phyloP scores from a whole-genome alignment of 1,140 invertebrate genomes.

The Cydia amplana region DNA sequence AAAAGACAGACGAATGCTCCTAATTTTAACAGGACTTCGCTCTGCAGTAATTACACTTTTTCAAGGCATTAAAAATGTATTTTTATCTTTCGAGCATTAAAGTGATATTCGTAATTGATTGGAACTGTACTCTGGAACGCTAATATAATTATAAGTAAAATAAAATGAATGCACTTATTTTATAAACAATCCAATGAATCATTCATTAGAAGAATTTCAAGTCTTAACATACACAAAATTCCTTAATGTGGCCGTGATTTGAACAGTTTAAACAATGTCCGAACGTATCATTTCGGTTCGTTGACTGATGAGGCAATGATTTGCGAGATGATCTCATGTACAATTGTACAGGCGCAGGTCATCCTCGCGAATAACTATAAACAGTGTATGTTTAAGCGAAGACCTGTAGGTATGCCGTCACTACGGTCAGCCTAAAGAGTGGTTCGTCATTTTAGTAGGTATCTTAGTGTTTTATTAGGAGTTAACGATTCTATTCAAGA shows the following conservation, averaged over 20 bases:
- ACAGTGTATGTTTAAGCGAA: conserved; percentile 17
- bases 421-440: background rate
- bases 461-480: background rate
- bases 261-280: conserved; percentile 8
- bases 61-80: too few species aligned
- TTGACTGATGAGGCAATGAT: conserved; percentile 33
- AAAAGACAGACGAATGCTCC: too few species aligned
- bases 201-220: background rate
- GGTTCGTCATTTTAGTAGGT: background rate
- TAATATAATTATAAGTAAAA: background rate
- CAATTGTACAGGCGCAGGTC: background rate
- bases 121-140: too few species aligned
- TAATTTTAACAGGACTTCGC: too few species aligned
- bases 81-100: too few species aligned
- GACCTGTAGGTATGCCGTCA: background rate
- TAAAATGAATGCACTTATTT: background rate
- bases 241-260: background rate
- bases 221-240: background rate
- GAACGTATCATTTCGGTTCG: conserved; percentile 6
- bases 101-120: too few species aligned
- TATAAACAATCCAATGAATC: background rate
- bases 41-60: too few species aligned
- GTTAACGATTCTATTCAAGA: background rate
- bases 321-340: conserved; percentile 23
- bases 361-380: conserved; percentile 26